A percentile compares a stretch with the other conserved stretches of the same genome.
These are phyloP conservation scores for Entosphenus tridentatus DNA, from an alignment of 2,113 vertebrate species.

Conservation along the genomic window DNA sequence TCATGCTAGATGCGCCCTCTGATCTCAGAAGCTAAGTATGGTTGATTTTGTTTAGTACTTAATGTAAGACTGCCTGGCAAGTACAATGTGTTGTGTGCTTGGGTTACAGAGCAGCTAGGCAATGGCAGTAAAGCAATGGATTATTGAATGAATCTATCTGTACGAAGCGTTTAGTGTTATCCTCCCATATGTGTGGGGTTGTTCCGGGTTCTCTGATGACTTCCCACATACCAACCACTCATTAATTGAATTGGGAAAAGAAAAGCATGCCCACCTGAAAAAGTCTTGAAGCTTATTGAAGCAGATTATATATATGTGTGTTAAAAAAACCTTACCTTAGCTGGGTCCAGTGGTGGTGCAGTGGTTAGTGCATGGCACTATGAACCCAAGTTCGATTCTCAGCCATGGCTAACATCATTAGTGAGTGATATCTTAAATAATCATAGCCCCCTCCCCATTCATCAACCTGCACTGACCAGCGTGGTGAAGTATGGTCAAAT, in stretches of 20 bases:
- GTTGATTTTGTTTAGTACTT: background rate
- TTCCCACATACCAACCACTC: background rate
- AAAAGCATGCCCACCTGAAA: background rate
- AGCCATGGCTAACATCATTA: no score
- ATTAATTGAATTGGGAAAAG: background rate
- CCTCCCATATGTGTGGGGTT: conserved; percentile 5
- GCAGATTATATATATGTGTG: background rate
- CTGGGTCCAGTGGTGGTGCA: conserved; percentile 6
- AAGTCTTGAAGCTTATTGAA: background rate
- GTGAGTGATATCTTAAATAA: no score
- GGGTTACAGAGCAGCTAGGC: background rate
- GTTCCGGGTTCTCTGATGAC: background rate
- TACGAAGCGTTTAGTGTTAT: background rate
- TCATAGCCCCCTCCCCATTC: no score
- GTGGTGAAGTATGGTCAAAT: no score
- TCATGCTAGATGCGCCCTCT: no score
- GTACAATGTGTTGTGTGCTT: background rate
- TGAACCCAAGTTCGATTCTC: no score
- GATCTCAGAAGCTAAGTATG: background rate
- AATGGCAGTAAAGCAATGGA: background rate
- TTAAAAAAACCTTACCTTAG: background rate
- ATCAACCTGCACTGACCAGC: no score
- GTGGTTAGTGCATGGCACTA: background rate
- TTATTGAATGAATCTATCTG: background rate
- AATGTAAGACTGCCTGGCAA: background rate